Evolutionary conservation across 2,113 vertebrate species (phyloP), one percentile per base, ranked within the genome.

Genomic region (Bufo gargarizans): DNA sequence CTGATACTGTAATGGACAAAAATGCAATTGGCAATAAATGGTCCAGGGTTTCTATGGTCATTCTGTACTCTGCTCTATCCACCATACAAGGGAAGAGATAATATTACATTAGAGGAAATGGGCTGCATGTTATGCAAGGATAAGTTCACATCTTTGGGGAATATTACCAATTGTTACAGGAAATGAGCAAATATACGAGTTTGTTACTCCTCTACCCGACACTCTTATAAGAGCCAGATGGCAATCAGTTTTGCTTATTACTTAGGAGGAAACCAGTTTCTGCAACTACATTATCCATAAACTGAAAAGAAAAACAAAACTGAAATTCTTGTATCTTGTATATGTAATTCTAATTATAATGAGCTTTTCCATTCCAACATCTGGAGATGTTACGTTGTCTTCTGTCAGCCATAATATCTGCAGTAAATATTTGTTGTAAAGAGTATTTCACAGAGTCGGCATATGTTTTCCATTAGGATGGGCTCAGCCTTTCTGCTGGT

Each of bases 131-230:
- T 84, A 71, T 71, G 71, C 63, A 71, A 58, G 83, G 83, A 85
- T 85, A 85, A 74, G 83, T 72, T 55, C 47, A 65, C 69, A 22
- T 85, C 83, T 85, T 85, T 19, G 20, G 83, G 83, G 83, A 76
- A 53, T 85, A 85, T 85, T 74, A 49, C 43, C 59, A 61, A 83
- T 83, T 69, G 81, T 69, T 83, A 76, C 83, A 85, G 67, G 83
- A 85, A 85, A 76, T 74, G 83, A 85, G 67, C 53, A 74, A 85
- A 85, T 77, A 77, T 78, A 86, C 43, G 49, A 65, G 74, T 79
- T 86, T 67, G 56, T 86, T 86, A 50, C 77, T 78, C 74, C 59
- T 86, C 45, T 77, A 63, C 72, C 85, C 63, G 59, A 33, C 76
- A 65, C 74, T 67, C 43, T 65, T 79, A 78, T 67, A 77, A 67